phyloP scores from a whole-genome alignment of 2,888 invertebrate species.

The Teinopalpus imperialis region DNA sequence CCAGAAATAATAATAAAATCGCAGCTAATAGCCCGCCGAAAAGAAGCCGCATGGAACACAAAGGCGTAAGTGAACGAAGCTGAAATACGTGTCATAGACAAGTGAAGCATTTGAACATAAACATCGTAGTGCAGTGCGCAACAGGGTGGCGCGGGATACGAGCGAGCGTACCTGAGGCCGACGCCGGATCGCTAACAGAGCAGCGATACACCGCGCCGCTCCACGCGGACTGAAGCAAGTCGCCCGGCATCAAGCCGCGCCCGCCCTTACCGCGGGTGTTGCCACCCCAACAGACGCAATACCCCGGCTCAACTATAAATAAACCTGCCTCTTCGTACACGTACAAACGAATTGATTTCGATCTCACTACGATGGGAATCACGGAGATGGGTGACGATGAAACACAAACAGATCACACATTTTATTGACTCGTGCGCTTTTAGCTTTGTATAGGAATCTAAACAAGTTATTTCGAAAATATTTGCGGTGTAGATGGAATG shows the following conservation, averaged over 20 bases:
- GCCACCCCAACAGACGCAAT: conserved; percentile 34
- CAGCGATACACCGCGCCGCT: conserved; percentile 63
- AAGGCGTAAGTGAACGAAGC: conserved; percentile 31
- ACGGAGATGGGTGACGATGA: conserved; percentile 14
- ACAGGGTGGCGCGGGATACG: conserved; percentile 60
- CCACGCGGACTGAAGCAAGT: conserved; percentile 66
- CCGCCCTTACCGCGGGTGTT: conserved; percentile 38
- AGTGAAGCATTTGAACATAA: conserved; percentile 50
- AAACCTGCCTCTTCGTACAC: conserved; percentile 18
- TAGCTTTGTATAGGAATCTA: conserved; percentile 2
- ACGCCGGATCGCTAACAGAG: conserved; percentile 52
- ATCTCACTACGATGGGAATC: conserved; percentile 14
- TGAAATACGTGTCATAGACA: conserved; percentile 39
- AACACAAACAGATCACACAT: conserved; percentile 19
- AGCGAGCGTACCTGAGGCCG: conserved; percentile 59
- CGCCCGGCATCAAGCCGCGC: conserved; percentile 39
- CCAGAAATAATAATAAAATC: conserved; percentile 21
- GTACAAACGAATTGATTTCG: conserved; percentile 17
- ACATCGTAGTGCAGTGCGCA: conserved; percentile 73
- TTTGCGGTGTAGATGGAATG: background rate
- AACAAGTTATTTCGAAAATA: conserved; percentile 7
- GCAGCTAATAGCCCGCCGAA: conserved; percentile 17
- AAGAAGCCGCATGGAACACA: conserved; percentile 18
- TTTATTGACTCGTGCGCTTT: conserved; percentile 18
- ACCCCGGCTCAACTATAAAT: conserved; percentile 21